phyloP scores from a whole-genome alignment of 2,797 vertebrate genomes.

The Anguilla pacifica region DNA sequence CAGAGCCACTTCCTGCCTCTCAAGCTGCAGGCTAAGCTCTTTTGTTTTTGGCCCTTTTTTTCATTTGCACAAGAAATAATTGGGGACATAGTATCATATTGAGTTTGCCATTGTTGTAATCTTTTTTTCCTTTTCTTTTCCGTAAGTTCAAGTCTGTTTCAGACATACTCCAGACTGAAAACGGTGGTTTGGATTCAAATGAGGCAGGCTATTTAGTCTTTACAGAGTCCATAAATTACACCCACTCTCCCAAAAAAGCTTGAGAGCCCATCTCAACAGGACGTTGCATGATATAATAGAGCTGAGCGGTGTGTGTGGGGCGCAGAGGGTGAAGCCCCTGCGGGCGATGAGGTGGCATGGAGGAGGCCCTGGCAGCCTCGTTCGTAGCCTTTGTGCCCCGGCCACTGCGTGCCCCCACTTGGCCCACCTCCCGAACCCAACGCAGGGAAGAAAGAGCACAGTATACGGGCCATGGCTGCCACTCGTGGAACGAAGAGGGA shows the following conservation, averaged over 20 bases:
- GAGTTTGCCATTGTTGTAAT: conserved; percentile 12
- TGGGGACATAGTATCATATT: background rate
- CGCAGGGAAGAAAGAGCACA: background rate
- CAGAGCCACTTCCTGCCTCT: background rate
- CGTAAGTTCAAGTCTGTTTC: conserved; percentile 17
- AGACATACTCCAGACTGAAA: background rate
- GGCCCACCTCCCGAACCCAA: background rate
- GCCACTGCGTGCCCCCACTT: background rate
- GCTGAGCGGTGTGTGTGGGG: background rate
- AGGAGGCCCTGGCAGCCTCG: background rate
- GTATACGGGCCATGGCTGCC: no score
- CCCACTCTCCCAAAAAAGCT: background rate
- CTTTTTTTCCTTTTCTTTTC: background rate
- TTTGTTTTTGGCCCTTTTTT: conserved; percentile 11
- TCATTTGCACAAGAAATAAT: conserved; percentile 8
- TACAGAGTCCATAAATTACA: background rate
- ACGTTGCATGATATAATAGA: background rate
- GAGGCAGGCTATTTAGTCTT: background rate
- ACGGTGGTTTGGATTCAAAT: background rate
- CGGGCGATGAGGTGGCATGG: background rate
- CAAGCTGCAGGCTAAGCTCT: background rate
- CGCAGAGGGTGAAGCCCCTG: background rate
- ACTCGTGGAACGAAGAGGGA: background rate
- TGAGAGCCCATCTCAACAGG: background rate
- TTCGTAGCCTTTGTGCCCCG: background rate